Base-by-base conservation (phyloP, 1,140 invertebrate genomes). In the Papilio machaon region DNA sequence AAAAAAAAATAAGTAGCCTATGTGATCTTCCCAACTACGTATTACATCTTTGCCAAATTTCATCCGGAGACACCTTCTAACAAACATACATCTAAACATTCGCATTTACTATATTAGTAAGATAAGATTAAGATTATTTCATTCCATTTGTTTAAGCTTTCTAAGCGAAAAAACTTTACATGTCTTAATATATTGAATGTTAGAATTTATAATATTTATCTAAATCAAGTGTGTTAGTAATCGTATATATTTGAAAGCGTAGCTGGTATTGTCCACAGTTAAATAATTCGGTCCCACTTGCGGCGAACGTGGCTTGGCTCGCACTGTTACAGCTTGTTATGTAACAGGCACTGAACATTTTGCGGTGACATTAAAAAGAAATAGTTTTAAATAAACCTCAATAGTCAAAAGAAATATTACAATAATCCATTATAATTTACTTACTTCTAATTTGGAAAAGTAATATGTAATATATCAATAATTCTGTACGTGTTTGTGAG, bases 241-340 rank as follows among this genome's bases (percentile, higher is more conserved):
- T 35, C 0, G 30, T 70, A 70, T 64, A 64, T 30, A 64, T 70
- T 70, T 35, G 3, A 70, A 35, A 35, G 64, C 30, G 64, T 35
- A 70, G 11, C 30, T 15, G 30, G 64, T 30, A 70, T 70, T 70
- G 64, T 70, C 64, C 64, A 11, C 30, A 70, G 64, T 70, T 70
- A 70, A 70, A 70, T 70, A 70, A 70, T 70, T 70, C 64, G 64
- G 64, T 70, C 15, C 64, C 64, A 70, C 35, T 70, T 70, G 64
- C 64, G 64, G 64, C 13, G 30, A 35, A 35, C 30, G 64, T 70
- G 64, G 64, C 64, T 38, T 70, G 64, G 64, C 64, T 70, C 64
- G 35, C 10, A 70, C 64, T 35, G 64, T 35, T 70, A 35, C 30
- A 70, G 11, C 64, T 35, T 70, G 64, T 70, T 70, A 70, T 35